Base-by-base conservation (phyloP, 2,888 invertebrate species). In the Tetragnatha montana region DNA sequence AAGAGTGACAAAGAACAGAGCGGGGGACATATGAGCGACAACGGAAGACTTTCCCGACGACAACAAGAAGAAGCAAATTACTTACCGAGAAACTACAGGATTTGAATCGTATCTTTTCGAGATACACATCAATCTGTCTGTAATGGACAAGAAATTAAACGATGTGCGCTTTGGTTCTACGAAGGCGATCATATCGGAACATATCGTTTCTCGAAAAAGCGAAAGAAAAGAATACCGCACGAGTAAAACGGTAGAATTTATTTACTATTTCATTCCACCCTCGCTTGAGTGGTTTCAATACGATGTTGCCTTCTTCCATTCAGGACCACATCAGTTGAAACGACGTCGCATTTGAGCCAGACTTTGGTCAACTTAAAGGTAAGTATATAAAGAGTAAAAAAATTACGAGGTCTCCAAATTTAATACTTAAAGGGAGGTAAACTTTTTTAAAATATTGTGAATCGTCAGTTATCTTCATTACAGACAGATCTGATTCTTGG, bases 111-210 rank as follows among this genome's bases (percentile, higher is more conserved):
- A 60, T 68, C 73, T 35, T 35, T 35, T 51, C 12, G 21, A 74
- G 82, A 82, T 82, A 82, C 73, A 74, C 82, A 82, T 82, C 82
- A 74, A 76, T 51, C 73, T 71, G 82, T 82, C 82, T 82, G 82
- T 47, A n/a, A 35, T 35, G 73, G n/a, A 74, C 51, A 74, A 82
- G 35, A 35, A 82, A 82, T 82, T 74, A 82, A 82, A 74, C 60
- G 82, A 51, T 74, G 73, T 51, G 35, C 82, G 80, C 73, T 74
- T 74, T 51, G 51, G 35, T 87, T 87, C 87, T 49, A 14, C 81
- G 87, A 87, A 87, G n/a, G 78, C 49, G 87, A 87, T 87, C 81
- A 60, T 70, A 87, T 87, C 87, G 76, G 71, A 87, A 87, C 87
- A 87, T 50, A 82, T 82, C 76, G 87, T 82, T 87, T 87, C 87